Conservation (phyloP, 2,797 vertebrate species). For the Tolypeutes matacus region DNA sequence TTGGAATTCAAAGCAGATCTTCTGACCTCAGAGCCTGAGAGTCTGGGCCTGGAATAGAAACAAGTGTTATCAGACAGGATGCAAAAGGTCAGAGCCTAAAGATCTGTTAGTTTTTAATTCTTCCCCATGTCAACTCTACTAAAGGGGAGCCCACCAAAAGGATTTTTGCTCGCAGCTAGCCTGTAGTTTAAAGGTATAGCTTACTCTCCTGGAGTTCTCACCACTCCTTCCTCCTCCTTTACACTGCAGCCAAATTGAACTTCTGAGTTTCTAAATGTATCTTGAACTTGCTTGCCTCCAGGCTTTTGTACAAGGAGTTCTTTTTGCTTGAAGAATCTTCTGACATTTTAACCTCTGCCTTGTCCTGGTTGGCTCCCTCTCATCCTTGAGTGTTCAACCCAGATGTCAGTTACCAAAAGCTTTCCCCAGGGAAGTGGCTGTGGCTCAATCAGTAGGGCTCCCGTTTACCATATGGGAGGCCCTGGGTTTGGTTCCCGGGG, state of each 20-base stretch:
- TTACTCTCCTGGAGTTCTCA: neutral
- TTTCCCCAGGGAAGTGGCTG: too few relatives aligned
- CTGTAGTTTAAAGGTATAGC: neutral
- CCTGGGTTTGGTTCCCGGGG: too few relatives aligned
- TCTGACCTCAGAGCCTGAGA: neutral
- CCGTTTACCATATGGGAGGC: too few relatives aligned
- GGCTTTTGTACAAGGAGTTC: neutral
- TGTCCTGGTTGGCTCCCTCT: neutral
- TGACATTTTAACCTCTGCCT: neutral
- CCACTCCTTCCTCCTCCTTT: too few relatives aligned
- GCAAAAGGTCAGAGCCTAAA: constrained; percentile 36
- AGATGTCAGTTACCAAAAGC: too few relatives aligned
- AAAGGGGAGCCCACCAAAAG: neutral
- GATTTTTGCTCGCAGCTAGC: neutral
- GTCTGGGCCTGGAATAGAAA: neutral
- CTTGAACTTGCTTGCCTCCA: neutral
- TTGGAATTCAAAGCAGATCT: constrained; percentile 1
- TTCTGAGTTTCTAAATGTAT: neutral
- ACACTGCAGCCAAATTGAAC: neutral
- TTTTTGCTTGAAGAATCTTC: neutral
- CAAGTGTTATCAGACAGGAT: neutral
- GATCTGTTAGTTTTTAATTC: neutral
- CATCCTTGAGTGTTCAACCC: neutral
- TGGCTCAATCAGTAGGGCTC: too few relatives aligned
- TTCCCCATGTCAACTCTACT: neutral